Evolutionary conservation across 1,140 invertebrate species (phyloP).

Genomic region (Plutomurus gul): DNA sequence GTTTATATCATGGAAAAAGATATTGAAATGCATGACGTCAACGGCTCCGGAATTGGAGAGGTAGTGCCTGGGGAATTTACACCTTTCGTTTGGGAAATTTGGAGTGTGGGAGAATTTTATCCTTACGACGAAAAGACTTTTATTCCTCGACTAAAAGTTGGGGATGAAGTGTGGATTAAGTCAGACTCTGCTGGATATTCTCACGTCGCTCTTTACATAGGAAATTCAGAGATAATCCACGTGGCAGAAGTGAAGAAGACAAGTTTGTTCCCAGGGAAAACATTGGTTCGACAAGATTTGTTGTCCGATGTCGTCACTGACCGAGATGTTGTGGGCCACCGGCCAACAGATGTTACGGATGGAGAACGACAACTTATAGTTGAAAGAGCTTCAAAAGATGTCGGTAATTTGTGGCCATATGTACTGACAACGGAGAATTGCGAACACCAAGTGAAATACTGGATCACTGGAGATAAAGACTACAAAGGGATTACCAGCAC

Average conservation of each 20-base stretch:
- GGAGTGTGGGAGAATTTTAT: neutral
- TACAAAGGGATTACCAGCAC: neutral
- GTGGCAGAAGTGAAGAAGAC: conserved; percentile 11
- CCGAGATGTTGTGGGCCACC: neutral
- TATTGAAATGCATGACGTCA: neutral
- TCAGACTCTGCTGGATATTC: neutral
- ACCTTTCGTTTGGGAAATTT: conserved; percentile 8
- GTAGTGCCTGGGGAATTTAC: neutral
- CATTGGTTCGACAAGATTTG: neutral
- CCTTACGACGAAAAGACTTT: neutral
- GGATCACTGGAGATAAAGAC: conserved; percentile 6
- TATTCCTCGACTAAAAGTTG: neutral
- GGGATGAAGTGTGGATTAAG: conserved; percentile 26
- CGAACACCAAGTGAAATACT: conserved; percentile 14
- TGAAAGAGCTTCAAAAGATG: neutral
- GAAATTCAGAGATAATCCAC: neutral
- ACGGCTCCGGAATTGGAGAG: neutral
- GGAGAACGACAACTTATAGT: neutral
- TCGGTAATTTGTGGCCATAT: neutral
- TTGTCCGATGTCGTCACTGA: neutral
- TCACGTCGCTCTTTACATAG: conserved; percentile 26
- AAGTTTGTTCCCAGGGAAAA: neutral
- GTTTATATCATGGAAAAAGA: too few relatives aligned
- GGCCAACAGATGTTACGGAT: neutral
- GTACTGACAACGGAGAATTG: conserved; percentile 6